Percentiles rank a stretch among this genome's conserved stretches.
These are phyloP conservation scores for Hemitrygon akajei DNA, from an alignment of 2,797 vertebrate genomes.

Conservation along the genomic window DNA sequence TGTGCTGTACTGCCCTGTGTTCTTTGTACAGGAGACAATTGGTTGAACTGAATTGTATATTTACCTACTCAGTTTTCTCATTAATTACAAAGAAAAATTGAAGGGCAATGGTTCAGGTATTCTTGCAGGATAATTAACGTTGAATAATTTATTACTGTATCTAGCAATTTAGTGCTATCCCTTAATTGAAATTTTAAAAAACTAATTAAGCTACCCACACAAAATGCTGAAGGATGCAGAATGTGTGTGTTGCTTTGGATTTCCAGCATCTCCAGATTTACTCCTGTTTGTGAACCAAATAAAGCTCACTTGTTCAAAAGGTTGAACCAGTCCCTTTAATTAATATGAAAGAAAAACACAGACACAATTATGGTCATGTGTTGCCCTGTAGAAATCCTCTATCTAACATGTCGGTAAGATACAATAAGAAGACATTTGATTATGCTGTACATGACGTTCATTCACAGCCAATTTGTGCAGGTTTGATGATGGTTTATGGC, in stretches of 20 bases:
- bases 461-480: too few relatives aligned
- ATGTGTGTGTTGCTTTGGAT: too few relatives aligned
- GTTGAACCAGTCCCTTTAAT: neutral
- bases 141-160: neutral
- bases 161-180: neutral
- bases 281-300: too few relatives aligned
- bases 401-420: neutral
- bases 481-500: too few relatives aligned
- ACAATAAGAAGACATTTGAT: neutral
- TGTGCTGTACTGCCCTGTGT: too few relatives aligned
- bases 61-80: neutral
- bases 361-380: neutral
- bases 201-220: too few relatives aligned
- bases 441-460: too few relatives aligned
- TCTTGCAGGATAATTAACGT: neutral
- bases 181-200: neutral
- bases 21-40: neutral
- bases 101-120: neutral
- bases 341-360: neutral
- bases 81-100: neutral
- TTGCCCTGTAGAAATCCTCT: neutral
- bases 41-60: neutral
- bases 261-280: too few relatives aligned
- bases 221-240: too few relatives aligned
- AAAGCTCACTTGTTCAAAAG: neutral